phyloP scores from a whole-genome alignment of 2,797 vertebrate species.

The Etheostoma nigrum region DNA sequence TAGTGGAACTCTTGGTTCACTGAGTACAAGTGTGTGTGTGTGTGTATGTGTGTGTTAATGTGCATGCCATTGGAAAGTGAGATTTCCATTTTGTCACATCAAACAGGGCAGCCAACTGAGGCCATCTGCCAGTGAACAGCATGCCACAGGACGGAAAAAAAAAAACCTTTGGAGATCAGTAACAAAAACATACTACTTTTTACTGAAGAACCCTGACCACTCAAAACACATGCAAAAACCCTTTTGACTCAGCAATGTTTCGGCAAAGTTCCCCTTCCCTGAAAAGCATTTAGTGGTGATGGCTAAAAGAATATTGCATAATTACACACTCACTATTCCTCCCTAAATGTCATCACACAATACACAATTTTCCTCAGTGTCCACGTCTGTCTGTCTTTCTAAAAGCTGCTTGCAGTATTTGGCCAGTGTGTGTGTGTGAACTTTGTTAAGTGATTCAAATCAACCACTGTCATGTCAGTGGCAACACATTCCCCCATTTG shows the following conservation, averaged over 20 bases:
- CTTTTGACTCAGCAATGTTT: not conserved
- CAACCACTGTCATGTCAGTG: constrained; percentile 15
- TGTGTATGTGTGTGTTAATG: not conserved
- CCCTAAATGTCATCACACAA: not conserved
- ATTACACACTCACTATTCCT: not conserved
- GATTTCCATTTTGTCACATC: constrained; percentile 16
- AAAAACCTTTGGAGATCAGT: not conserved
- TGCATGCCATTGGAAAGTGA: not conserved
- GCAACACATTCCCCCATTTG: constrained; percentile 43
- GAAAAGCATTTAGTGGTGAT: not conserved
- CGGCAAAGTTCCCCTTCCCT: too few species aligned
- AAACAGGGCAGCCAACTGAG: constrained; percentile 25
- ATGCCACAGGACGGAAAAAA: constrained; percentile 4
- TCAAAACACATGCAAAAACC: not conserved
- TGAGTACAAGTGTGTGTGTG: constrained; percentile 5
- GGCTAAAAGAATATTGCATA: not conserved
- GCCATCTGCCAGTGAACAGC: constrained; percentile 34
- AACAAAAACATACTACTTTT: not conserved
- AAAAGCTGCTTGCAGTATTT: constrained; percentile 76
- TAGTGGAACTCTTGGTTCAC: not conserved
- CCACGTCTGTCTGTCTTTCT: constrained; percentile 53
- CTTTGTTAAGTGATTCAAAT: constrained; percentile 49
- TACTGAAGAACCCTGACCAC: not conserved
- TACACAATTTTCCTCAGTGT: constrained; percentile 21
- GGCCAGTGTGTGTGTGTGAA: constrained; percentile 57